These are phyloP conservation scores for Lutraria rhynchaena DNA, from an alignment of 1,140 invertebrate genomes.

Conservation along the genomic window DNA sequence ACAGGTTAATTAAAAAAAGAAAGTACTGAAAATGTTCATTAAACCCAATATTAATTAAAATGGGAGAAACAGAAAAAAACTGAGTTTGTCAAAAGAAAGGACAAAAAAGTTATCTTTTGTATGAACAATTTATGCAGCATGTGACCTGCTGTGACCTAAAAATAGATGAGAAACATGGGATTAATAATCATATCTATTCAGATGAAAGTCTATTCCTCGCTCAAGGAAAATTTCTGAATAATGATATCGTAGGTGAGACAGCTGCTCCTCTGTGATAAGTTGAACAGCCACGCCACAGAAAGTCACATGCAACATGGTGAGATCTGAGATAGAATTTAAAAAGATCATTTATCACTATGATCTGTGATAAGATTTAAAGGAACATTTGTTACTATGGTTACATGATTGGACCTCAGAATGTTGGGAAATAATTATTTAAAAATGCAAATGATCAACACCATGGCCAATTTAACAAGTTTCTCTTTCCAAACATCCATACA, in stretches of 20 bases:
- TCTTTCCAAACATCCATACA: neutral
- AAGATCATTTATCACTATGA: no score
- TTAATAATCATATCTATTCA: slow-evolving; percentile 52
- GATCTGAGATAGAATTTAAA: no score
- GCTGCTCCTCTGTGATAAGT: slow-evolving; percentile 34
- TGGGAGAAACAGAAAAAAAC: no score
- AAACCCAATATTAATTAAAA: no score
- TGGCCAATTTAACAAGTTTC: neutral
- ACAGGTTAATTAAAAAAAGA: no score
- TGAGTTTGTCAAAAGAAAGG: no score
- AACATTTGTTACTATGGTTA: no score
- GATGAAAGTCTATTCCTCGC: slow-evolving; percentile 11
- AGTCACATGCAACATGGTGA: slow-evolving; percentile 43
- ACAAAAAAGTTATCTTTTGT: neutral
- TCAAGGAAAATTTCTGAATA: slow-evolving; percentile 32
- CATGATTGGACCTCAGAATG: no score
- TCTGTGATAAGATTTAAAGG: no score
- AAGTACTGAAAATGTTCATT: no score
- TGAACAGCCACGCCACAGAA: slow-evolving; percentile 45
- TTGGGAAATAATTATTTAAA: neutral
- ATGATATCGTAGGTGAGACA: slow-evolving; percentile 20
- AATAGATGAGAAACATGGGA: neutral
- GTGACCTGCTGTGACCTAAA: slow-evolving; percentile 31
- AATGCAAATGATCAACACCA: no score
- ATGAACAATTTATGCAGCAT: slow-evolving; percentile 2